These are phyloP conservation scores for Eospalax fontanierii DNA, from an alignment of 2,797 vertebrate species.

Conservation along the genomic window DNA sequence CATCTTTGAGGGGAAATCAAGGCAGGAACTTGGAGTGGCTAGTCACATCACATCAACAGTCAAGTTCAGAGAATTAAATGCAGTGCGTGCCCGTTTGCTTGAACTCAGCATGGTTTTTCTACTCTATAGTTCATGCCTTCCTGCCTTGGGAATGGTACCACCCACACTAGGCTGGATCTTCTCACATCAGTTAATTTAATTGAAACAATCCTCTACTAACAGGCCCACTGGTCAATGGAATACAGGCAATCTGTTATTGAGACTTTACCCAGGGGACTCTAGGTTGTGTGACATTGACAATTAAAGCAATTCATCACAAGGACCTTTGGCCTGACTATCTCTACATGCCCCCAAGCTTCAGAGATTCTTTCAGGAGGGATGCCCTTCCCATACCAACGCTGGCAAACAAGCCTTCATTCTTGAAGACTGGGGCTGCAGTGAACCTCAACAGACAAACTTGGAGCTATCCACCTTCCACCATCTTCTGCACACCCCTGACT, in stretches of 20 bases:
- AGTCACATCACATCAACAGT: background rate
- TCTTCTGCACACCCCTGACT: too few species aligned
- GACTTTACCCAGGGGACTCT: background rate
- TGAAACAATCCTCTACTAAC: background rate
- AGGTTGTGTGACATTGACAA: background rate
- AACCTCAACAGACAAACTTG: background rate
- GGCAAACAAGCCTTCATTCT: background rate
- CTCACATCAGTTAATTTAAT: background rate
- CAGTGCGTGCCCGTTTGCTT: background rate
- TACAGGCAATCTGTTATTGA: too few species aligned
- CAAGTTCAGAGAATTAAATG: background rate
- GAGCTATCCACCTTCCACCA: background rate
- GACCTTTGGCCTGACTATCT: background rate
- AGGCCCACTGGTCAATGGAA: background rate
- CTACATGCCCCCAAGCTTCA: background rate
- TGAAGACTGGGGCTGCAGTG: background rate
- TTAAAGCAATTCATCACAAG: background rate
- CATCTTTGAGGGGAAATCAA: background rate
- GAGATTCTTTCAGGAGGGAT: background rate
- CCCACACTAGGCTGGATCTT: background rate
- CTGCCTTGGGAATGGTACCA: background rate
- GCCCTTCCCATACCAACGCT: background rate
- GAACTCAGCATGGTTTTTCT: background rate
- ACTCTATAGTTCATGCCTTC: background rate
- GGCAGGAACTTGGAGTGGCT: background rate